phyloP scores from a whole-genome alignment of 2,797 vertebrate genomes.

The Urosaurus nigricauda region DNA sequence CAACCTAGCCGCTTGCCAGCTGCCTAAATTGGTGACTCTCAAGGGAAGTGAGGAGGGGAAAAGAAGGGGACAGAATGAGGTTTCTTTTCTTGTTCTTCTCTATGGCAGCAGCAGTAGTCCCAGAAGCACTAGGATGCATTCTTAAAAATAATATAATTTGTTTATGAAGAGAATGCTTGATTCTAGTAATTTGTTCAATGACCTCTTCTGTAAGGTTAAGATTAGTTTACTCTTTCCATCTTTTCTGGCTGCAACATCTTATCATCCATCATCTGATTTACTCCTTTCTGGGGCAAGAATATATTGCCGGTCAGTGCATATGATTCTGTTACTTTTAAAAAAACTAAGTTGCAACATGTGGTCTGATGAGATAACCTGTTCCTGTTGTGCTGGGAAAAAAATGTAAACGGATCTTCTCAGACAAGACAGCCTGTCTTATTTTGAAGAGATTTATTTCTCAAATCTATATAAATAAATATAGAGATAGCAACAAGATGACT shows the following conservation, averaged over 20 bases:
- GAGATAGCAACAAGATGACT: not conserved
- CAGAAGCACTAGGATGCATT: not conserved
- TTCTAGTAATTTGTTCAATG: constrained; percentile 25
- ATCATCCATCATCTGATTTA: constrained; percentile 60
- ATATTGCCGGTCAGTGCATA: constrained; percentile 56
- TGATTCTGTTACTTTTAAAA: constrained; percentile 50
- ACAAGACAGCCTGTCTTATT: not conserved
- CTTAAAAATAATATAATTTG: not conserved
- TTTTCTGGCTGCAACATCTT: constrained; percentile 48
- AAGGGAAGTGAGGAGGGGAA: constrained; percentile 22
- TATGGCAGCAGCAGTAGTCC: not conserved
- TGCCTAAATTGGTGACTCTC: constrained; percentile 53
- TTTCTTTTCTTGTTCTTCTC: constrained; percentile 25
- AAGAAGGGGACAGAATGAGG: constrained; percentile 12
- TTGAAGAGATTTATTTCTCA: constrained; percentile 7
- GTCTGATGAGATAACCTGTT: constrained; percentile 13
- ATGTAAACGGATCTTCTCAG: not conserved
- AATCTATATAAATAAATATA: not conserved
- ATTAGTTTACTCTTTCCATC: constrained; percentile 12
- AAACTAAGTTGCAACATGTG: constrained; percentile 43
- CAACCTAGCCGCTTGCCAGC: constrained; percentile 63
- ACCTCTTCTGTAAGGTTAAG: constrained; percentile 3
- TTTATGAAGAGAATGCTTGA: constrained; percentile 38
- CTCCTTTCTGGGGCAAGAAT: constrained; percentile 56
- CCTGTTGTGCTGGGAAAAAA: not conserved